Evolutionary conservation across 1,140 invertebrate species (phyloP), one percentile per base, ranked within the genome.

Genomic region (Pachypsylla venusta): DNA sequence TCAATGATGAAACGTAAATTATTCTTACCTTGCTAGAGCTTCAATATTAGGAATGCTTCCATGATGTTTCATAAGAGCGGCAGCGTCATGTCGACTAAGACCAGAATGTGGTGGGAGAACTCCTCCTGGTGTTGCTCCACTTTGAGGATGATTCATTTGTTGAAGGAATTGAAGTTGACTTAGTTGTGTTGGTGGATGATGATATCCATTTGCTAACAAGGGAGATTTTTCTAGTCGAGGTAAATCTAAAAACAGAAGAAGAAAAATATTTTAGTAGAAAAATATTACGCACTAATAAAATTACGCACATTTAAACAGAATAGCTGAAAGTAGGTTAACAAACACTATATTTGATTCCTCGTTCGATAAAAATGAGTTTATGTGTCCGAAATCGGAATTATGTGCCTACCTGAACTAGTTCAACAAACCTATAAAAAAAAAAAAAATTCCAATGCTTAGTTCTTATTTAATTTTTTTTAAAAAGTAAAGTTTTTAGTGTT

Each of bases 161-260:
- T 88, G 88, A 72, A 87, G 89, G 68, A 85, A 85, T 67, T 84
- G 85, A 83, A 93, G 90, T 65, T 89, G 89, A 67, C 85, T 86
- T 62, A 89, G 78, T 69, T 89, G 84, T 64, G 90, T 91, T 48
- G 90, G 89, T 57, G 87, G 88, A 63, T 90, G 89, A 75, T 93
- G 93, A 77, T 94, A 95, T 28, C 91, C 92, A 70, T 95, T 95
- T 28, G 89, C 86, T 56, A 95, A 75, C 5, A 93, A 77, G 19
- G 89, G 89, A 24, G 88, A 91, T 73, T 95, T 94, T 71, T 93
- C 89, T 79, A 92, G 74, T 61, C 88, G 77, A 53, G 85, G 82
- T 1, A 56, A 56, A 25, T 66, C 64, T 66, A 63, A 16, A 63
- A 64, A 57, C 53, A 57, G 10, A 27, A 14, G 26, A 63, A 16